Conservation (phyloP, 2,888 invertebrate species). For the Cerastis leucographa region DNA sequence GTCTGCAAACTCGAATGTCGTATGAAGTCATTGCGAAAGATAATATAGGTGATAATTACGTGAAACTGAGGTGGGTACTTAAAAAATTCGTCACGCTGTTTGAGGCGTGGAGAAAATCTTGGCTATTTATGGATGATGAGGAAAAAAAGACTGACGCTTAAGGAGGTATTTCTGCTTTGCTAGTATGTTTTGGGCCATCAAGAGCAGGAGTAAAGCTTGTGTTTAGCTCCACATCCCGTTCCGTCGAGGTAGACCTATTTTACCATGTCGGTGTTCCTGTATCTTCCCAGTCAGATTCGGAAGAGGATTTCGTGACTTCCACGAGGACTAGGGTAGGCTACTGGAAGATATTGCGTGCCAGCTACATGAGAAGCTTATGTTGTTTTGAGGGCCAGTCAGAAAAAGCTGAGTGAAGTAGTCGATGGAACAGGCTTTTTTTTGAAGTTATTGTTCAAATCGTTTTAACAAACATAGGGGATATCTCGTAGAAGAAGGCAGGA, state of each 20-base stretch:
- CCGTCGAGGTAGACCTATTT: background rate
- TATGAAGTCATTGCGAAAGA: conserved; percentile 38
- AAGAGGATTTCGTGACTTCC: background rate
- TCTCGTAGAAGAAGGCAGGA: no score
- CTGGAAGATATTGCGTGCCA: background rate
- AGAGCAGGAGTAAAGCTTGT: background rate
- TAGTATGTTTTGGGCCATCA: background rate
- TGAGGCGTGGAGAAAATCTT: background rate
- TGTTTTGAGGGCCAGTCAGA: background rate
- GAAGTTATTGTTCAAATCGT: background rate
- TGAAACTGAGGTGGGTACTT: conserved; percentile 5
- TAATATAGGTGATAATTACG: conserved; percentile 38
- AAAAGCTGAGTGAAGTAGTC: background rate
- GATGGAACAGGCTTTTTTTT: background rate
- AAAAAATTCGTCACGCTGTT: conserved; percentile 12
- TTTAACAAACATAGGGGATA: background rate
- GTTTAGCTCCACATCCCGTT: background rate
- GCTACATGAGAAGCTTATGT: background rate
- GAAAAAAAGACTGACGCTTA: background rate
- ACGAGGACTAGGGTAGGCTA: background rate
- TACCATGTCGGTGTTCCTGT: background rate
- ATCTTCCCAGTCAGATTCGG: background rate
- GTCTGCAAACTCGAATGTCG: conserved; percentile 41
- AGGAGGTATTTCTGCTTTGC: background rate
- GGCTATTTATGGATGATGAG: background rate